These are phyloP conservation scores for Dendrocopos noguchii DNA, from an alignment of 2,113 vertebrate genomes.

Conservation along the genomic window DNA sequence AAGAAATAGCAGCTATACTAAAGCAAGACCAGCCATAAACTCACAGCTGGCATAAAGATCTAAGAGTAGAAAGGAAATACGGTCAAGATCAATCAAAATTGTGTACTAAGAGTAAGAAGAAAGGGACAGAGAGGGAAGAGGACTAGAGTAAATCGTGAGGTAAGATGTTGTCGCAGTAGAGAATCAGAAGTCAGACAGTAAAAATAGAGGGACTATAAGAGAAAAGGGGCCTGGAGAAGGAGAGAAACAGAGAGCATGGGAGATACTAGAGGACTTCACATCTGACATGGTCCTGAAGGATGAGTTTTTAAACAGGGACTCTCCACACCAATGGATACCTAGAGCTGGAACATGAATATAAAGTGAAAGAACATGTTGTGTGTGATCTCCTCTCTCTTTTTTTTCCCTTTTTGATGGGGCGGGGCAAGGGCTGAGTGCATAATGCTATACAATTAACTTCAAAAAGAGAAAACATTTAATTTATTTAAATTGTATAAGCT, in stretches of 20 bases:
- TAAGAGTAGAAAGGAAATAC: not conserved
- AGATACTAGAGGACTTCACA: not conserved
- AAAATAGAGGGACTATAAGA: not conserved
- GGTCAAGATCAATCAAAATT: not conserved
- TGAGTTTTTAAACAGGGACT: not conserved
- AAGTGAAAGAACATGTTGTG: not conserved
- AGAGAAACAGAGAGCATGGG: not conserved
- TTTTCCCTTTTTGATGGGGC: no score
- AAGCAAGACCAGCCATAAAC: not conserved
- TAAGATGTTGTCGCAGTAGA: not conserved
- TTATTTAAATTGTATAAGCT: not conserved
- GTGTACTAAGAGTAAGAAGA: not conserved
- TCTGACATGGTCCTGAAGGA: not conserved
- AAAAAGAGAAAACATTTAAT: not conserved
- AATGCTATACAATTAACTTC: not conserved
- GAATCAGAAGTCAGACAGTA: not conserved
- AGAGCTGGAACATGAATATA: not conserved
- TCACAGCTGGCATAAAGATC: not conserved
- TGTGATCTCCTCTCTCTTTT: not conserved
- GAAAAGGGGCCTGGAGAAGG: not conserved
- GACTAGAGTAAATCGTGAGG: not conserved
- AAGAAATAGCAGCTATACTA: not conserved
- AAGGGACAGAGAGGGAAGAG: not conserved
- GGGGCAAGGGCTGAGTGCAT: not conserved
- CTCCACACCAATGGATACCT: not conserved